Base-by-base conservation (phyloP, 1,140 invertebrate species). In the Sipha flava region DNA sequence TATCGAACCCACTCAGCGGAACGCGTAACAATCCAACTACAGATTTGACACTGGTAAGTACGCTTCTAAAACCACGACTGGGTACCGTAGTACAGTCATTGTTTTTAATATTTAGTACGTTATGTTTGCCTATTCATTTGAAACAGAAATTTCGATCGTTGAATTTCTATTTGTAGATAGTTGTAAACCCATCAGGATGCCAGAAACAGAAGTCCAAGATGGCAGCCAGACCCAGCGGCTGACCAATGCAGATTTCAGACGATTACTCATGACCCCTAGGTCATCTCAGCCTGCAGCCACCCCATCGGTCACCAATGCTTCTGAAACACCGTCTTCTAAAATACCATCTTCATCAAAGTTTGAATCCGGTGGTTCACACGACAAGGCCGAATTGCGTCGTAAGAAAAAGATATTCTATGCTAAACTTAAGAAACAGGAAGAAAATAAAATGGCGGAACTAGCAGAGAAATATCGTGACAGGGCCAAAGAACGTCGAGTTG, bases 221-320 rank as follows among this genome's bases (percentile, higher is more conserved):
- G 79, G 89, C 87, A 79, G 88, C 85, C 81, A 93, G 88, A 83
- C 92, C 86, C 86, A 86, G 68, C 89, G 92, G 54, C 86, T 99
- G 70, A 98, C 96, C 10, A 99, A 98, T 88, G 96, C 96, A 85
- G 97, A 98, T 86, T 99, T 99, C 84, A 90, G 97, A 34, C 97
- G 97, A 84, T 86, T 99, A 16, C 86, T 98, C 79, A 98, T 98
- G 94, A 98, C 96, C 0, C 96, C 97, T 0, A 88, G 95, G 68
- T 90, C 92, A 0, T 89, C 90, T 6, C 87, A 90, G 23, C 83
- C 86, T 18, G 45, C 81, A 0, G 40, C 70, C 6, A 72, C 81
- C 14, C 52, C 81, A 3, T 37, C 52, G 31, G 37, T 64, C 1
- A 1, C 29, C 21, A 80, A 49, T 47, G 5, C 40, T n/a, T 23